Base-by-base conservation (phyloP, 2,113 vertebrate genomes). In the Hylia prasina region DNA sequence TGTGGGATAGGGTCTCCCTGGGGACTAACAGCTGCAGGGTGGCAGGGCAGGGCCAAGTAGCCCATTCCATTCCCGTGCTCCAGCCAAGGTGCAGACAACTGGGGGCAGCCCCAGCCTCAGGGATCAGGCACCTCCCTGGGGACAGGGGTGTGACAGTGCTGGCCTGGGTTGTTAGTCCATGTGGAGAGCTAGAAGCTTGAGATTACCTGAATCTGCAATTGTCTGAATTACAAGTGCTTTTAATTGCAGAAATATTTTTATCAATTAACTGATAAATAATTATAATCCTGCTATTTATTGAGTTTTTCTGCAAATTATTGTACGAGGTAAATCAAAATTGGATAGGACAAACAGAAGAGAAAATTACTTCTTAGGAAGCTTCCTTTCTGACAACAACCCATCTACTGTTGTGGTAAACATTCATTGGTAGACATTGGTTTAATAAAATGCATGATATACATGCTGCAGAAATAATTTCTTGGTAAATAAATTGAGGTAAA, bases 331-430 rank as follows among this genome's bases (percentile, higher is more conserved):
- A 70, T 77, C 50, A 50, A 90, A 93, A 84, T 5, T 64, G 15
- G 8, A 17, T 30, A 37, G 60, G n/a, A 77, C 54, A 78, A 87
- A 65, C 6, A 69, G 18, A 90, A 87, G 18, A 60, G 30, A 53
- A 86, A 92, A 92, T 90, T 70, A 39, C 20, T 90, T 81, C 33
- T 90, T 78, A 27, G 10, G 87, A 51, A 84, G 7, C 7, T 60
- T 78, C 12, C 7, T 90, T 35, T 87, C 16, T 73, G 27, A 18
- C 30, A 81, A 27, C 5, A 8, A 78, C 3, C 40, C 19, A 81
- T 68, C 54, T 87, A 33, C 37, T 73, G 9, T 64, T 76, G 33
- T 13, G 15, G 33, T 60, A 73, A 63, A 64, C 83, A 80, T 54
- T 76, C 15, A 54, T 77, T 80, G 72, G 30, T 40, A 66, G n/a